Evolutionary conservation across 2,888 invertebrate genomes (phyloP).

Genomic region (Nemoura dubitans): DNA sequence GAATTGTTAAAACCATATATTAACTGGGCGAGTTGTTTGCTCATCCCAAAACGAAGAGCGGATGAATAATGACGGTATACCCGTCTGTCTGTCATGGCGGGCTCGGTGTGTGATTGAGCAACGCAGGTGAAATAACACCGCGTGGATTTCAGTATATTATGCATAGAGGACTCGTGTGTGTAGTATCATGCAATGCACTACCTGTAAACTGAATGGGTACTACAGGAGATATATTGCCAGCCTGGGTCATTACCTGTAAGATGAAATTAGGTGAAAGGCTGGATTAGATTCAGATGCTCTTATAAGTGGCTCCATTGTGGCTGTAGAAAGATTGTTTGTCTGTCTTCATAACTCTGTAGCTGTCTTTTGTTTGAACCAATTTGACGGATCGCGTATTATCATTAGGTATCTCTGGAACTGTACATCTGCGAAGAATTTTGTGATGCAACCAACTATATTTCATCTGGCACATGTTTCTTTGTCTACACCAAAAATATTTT

Average conservation of each 20-base stretch:
- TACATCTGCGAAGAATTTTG: not conserved
- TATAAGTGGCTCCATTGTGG: not conserved
- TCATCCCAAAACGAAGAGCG: not conserved
- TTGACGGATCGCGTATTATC: not conserved
- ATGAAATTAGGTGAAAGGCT: not conserved
- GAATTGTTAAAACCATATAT: not conserved
- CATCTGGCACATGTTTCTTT: not conserved
- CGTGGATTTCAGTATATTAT: not conserved
- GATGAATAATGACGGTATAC: not conserved
- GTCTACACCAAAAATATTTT: not conserved
- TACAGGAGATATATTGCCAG: not conserved
- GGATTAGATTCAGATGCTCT: not conserved
- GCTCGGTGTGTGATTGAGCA: not conserved
- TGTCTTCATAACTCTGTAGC: not conserved
- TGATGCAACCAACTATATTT: not conserved
- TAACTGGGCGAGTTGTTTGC: conserved; percentile 7
- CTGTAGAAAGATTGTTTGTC: not conserved
- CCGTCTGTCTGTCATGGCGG: not conserved
- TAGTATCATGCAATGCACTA: too few relatives aligned
- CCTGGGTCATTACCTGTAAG: not conserved
- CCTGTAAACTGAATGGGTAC: not conserved
- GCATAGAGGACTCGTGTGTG: too few relatives aligned
- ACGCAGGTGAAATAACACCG: not conserved
- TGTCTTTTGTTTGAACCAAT: conserved; percentile 12
- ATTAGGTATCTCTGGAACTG: not conserved